Percentiles rank a stretch among this genome's conserved stretches.
These are phyloP conservation scores for Drosophila dives DNA, from an alignment of 2,888 invertebrate genomes.

Conservation along the genomic window DNA sequence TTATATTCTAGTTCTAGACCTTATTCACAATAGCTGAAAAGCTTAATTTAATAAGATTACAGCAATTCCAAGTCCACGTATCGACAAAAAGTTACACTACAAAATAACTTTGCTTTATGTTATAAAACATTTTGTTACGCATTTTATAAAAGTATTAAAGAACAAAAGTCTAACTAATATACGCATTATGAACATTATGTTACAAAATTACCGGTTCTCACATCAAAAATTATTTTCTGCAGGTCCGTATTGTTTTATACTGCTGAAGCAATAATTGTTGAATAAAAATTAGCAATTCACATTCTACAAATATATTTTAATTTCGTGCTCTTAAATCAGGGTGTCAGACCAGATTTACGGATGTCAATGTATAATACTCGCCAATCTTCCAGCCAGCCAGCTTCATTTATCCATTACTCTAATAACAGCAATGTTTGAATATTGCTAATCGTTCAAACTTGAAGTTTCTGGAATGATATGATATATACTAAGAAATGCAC, in stretches of 20 bases:
- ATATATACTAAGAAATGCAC: too few species aligned
- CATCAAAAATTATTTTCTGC: background rate
- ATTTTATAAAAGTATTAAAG: conserved; percentile 62
- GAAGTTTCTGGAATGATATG: background rate
- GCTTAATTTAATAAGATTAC: conserved; percentile 21
- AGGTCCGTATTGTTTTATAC: background rate
- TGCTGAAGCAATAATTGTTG: background rate
- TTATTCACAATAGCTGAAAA: conserved; percentile 22
- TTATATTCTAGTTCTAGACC: conserved; percentile 13
- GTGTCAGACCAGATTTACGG: background rate
- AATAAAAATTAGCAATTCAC: conserved; percentile 1
- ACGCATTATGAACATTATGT: background rate
- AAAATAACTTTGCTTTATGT: conserved; percentile 42
- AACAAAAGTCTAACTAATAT: conserved; percentile 6
- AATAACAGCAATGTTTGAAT: background rate
- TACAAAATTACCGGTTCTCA: background rate
- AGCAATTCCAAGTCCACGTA: conserved; percentile 35
- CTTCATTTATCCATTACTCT: background rate
- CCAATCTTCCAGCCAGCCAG: background rate
- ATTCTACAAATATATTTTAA: background rate
- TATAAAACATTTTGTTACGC: conserved; percentile 19
- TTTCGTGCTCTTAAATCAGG: background rate
- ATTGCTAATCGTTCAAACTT: background rate
- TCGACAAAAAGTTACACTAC: conserved; percentile 46
- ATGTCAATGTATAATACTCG: background rate